Conservation (phyloP, 1,140 invertebrate species). For the Cepaea nemoralis region DNA sequence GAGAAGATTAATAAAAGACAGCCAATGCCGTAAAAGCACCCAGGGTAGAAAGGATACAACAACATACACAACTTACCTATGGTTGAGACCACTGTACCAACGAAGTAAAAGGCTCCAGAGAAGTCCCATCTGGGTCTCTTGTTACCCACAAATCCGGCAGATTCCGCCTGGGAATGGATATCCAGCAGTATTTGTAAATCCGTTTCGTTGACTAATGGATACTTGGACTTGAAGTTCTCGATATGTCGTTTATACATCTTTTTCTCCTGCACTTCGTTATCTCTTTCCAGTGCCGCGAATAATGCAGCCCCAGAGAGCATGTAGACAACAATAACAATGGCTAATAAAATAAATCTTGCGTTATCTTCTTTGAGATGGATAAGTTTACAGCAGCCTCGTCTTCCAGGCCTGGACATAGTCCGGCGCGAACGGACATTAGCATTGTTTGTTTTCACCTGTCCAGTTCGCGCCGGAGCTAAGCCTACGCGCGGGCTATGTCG, state of each 20-base stretch:
- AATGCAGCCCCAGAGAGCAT: constrained; percentile 77
- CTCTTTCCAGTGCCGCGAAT: constrained; percentile 77
- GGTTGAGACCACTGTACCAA: constrained; percentile 80
- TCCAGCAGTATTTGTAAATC: constrained; percentile 75
- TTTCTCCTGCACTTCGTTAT: constrained; percentile 73
- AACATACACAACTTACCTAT: constrained; percentile 76
- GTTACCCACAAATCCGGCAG: constrained; percentile 74
- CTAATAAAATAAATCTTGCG: constrained; percentile 78
- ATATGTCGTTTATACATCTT: constrained; percentile 72
- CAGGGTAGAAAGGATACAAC: too few species aligned
- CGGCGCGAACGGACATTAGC: constrained; percentile 25
- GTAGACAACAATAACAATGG: constrained; percentile 76
- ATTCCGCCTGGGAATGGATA: constrained; percentile 77
- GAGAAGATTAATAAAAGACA: too few species aligned
- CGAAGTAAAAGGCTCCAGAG: constrained; percentile 80
- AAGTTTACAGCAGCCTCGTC: constrained; percentile 66
- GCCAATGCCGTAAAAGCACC: too few species aligned
- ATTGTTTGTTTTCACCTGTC: background rate
- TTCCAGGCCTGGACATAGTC: constrained; percentile 47
- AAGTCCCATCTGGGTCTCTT: constrained; percentile 79
- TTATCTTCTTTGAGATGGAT: constrained; percentile 78
- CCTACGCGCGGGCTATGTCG: constrained; percentile 23
- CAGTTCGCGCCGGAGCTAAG: constrained; percentile 17
- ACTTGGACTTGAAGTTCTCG: constrained; percentile 71
- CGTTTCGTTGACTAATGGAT: constrained; percentile 72